Conservation (phyloP, 2,888 invertebrate species). For the Pogonocherus hispidulus region DNA sequence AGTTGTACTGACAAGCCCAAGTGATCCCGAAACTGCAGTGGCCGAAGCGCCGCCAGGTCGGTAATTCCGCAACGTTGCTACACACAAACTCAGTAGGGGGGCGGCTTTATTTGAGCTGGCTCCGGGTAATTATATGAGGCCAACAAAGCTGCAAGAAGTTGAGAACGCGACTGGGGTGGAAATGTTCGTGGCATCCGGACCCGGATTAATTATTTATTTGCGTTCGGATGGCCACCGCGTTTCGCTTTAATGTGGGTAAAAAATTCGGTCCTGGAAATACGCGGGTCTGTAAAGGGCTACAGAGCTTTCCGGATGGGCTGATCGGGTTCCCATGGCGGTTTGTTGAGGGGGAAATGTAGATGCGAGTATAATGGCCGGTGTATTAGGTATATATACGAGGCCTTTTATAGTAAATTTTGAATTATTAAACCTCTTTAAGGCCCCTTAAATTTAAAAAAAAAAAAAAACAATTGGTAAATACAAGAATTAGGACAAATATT, state of each 20-base stretch:
- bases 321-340: neutral
- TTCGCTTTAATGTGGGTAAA: neutral
- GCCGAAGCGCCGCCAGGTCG: too few relatives aligned
- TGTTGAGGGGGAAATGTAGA: neutral
- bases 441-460: too few relatives aligned
- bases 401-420: too few relatives aligned
- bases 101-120: conserved; percentile 43
- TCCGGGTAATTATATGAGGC: conserved; percentile 42
- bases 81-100: conserved; percentile 25
- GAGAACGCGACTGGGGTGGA: conserved; percentile 1
- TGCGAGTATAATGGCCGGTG: too few relatives aligned
- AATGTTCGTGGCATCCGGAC: conserved; percentile 18
- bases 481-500: too few relatives aligned
- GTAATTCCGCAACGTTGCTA: too few relatives aligned
- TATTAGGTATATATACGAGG: too few relatives aligned
- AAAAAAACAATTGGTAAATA: too few relatives aligned
- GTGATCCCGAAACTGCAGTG: neutral
- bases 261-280: neutral
- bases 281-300: neutral
- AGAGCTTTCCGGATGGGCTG: neutral
- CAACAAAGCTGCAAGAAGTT: conserved; percentile 28
- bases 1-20: too few relatives aligned
- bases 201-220: conserved; percentile 28
- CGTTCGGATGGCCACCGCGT: neutral
- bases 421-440: too few relatives aligned